Evolutionary conservation across 2,888 invertebrate species (phyloP), one percentile per base, ranked within the genome.

Genomic region (Deroplatys truncata): DNA sequence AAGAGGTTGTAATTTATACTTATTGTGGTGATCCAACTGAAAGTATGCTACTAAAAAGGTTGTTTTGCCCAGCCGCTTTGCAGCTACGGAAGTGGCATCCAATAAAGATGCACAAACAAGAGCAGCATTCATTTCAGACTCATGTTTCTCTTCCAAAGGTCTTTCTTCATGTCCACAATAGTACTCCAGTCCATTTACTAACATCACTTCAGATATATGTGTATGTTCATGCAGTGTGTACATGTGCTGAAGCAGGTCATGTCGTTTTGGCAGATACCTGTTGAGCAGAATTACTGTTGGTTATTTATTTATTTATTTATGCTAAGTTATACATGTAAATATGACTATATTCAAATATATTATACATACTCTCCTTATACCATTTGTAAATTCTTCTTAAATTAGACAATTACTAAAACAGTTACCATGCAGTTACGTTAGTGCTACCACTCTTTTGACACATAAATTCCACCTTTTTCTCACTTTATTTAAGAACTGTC

Each of bases 221-320:
- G 92, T 92, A 92, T 93, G 93, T 29, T 92, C 90, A 90, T 93
- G 93, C 28, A 93, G 91, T 10, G 92, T 91, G 90, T 92, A 92
- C 28, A 93, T 90, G 88, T 93, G 93, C 72, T 91, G 92, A 29
- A 93, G 84, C 56, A 93, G 91, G 86, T 92, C 92, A 88, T 92
- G 91, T 90, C 92, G 92, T 89, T 92, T 92, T 88, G 92, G 92
- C 72, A 93, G 91, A 90, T 93, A 93, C 90, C 93, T 93, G 90
- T 88, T 7, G 29, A 86, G 9, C 83, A 83, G 29, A n/a, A 28
- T 4, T 16, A 35, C 16, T 84, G 1, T 28, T 92, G 92, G 90
- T 90, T 28, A 85, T 56, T 82, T 4, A 8, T 90, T 84, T 88
- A 86, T 85, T 49, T 83, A 82, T 35, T 4, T 35, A 35, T 35